Conservation (phyloP, 1,140 invertebrate genomes). For the Octopus bimaculoides region DNA sequence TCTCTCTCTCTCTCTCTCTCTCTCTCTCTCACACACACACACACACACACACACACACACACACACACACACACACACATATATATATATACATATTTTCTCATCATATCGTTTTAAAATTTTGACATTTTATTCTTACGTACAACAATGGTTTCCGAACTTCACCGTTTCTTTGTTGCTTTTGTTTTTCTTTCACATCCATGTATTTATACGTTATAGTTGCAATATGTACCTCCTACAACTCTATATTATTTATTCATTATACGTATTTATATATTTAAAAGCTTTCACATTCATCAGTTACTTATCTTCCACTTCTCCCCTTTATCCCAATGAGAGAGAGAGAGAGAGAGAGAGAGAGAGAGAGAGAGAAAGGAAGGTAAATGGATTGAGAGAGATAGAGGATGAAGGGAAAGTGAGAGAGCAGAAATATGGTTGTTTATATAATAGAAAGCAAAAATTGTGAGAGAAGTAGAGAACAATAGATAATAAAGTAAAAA, state of each 20-base stretch:
- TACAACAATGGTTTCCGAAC: no score
- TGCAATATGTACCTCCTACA: background rate
- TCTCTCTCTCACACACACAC: background rate
- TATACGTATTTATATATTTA: background rate
- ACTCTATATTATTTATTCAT: background rate
- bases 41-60: background rate
- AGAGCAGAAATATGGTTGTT: background rate
- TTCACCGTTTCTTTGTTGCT: background rate
- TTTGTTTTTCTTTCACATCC: background rate
- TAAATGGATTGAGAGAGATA: slow-evolving; percentile 9
- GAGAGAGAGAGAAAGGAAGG: slow-evolving; percentile 10
- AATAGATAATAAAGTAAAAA: background rate
- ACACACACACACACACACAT: background rate
- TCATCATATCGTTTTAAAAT: no score
- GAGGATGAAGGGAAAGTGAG: background rate
- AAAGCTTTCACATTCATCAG: background rate
- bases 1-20: background rate
- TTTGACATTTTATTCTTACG: no score
- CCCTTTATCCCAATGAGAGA: background rate
- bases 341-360: slow-evolving; percentile 16
- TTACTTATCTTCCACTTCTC: background rate
- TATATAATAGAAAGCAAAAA: background rate
- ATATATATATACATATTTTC: no score
- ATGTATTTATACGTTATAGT: background rate
- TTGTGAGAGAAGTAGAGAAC: background rate